phyloP scores from a whole-genome alignment of 1,140 invertebrate species.

The Aphis gossypii region DNA sequence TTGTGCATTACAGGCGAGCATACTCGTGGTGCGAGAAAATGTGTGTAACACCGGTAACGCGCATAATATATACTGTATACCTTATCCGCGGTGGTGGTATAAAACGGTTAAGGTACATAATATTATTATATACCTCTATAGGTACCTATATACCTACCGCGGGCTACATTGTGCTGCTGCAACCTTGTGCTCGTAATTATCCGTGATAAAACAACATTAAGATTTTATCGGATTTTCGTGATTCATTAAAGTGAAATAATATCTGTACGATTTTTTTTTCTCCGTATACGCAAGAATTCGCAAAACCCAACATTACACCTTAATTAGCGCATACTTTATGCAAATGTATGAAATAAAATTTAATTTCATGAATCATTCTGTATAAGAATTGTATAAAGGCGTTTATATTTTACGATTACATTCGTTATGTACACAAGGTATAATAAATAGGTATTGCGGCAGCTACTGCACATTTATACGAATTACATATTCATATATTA shows the following conservation, averaged over 20 bases:
- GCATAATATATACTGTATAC: neutral
- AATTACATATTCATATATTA: conserved; percentile 8
- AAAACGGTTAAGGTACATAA: neutral
- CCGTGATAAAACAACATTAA: conserved; percentile 36
- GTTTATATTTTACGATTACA: conserved; percentile 24
- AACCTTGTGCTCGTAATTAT: conserved; percentile 17
- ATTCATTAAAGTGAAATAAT: conserved; percentile 39
- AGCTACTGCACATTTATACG: neutral
- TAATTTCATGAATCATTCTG: neutral
- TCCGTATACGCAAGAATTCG: neutral
- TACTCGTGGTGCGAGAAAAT: too few relatives aligned
- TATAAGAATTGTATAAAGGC: neutral
- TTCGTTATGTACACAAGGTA: neutral
- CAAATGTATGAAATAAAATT: conserved; percentile 27
- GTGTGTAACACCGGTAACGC: too few relatives aligned
- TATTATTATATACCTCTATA: neutral
- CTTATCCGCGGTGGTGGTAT: neutral
- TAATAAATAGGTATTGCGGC: too few relatives aligned
- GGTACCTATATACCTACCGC: neutral
- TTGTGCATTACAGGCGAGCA: neutral
- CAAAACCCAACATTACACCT: neutral
- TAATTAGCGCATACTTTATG: conserved; percentile 26
- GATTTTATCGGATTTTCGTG: conserved; percentile 43
- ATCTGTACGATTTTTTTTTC: neutral
- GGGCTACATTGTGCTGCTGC: neutral